Base-by-base conservation (phyloP, 2,888 invertebrate species). In the Harpalus rubripes region DNA sequence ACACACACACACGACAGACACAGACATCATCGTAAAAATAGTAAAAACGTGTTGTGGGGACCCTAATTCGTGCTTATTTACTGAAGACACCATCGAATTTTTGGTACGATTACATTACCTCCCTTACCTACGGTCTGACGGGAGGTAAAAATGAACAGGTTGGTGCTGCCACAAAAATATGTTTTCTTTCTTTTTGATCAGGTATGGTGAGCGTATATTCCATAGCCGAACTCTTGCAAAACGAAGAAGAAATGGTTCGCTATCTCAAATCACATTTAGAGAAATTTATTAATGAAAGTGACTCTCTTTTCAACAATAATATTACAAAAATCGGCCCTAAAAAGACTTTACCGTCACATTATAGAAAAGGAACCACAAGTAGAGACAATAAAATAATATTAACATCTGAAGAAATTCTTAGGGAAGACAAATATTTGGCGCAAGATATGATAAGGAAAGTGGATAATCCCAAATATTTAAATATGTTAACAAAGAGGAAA, bases 181-280 rank as follows among this genome's bases (percentile, higher is more conserved):
- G 10, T n/a, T n/a, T 56, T n/a, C 2, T 6, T 52, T 52, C 12
- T 18, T 59, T 63, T 68, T 39, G n/a, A 12, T 65, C 16, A 74
- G 72, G 72, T n/a, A 94, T 94, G 89, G 95, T 96, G 0, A 94
- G 94, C 88, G 92, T 96, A 87, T 96, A 95, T 89, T 94, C 95
- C 0, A 91, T 96, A 87, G 94, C 94, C 12, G 95, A 96, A 90
- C 90, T 95, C 76, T 89, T 96, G 56, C 94, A 94, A 89, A 95
- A 94, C 88, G 95, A 95, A 88, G 93, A 94, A 63, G 94, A 94
- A 86, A 94, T 96, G 84, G 90, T 91, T 12, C 91, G 92, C 76
- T 94, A 93, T 89, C 91, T 95, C 86, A 92, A 94, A 88, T 92
- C 93, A 0, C 92, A 92, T 63, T 93, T 93, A 85, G 92, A 94